These are phyloP conservation scores for Chionis minor DNA, from an alignment of 2,113 vertebrate genomes.

Conservation along the genomic window DNA sequence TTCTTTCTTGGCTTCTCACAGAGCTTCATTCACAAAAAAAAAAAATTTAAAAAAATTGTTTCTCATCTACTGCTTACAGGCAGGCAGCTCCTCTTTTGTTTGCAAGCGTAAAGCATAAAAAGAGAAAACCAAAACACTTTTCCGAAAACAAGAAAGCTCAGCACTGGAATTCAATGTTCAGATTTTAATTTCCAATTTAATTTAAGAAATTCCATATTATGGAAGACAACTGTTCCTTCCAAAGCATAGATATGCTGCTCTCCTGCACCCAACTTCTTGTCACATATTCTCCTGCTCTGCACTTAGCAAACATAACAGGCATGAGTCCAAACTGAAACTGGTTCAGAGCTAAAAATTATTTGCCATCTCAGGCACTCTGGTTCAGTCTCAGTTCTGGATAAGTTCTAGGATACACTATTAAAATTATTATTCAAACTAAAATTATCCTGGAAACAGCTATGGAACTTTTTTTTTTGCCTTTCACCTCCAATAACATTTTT, in stretches of 20 bases:
- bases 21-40: neutral
- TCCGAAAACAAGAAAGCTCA: neutral
- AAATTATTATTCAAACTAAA: neutral
- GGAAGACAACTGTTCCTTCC: neutral
- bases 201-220: neutral
- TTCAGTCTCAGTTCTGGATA: neutral
- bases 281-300: neutral
- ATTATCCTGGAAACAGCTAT: neutral
- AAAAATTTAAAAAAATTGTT: neutral
- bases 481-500: neutral
- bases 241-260: neutral
- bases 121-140: neutral
- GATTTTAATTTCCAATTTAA: neutral
- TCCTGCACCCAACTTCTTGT: neutral
- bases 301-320: neutral
- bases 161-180: neutral
- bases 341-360: neutral
- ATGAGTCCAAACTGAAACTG: neutral
- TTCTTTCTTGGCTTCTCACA: neutral
- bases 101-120: neutral
- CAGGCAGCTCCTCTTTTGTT: neutral
- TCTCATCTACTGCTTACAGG: neutral
- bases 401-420: neutral
- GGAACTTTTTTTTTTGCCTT: neutral
- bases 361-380: neutral